Conservation (phyloP, 2,797 vertebrate genomes). For the Sarcophilus harrisii region DNA sequence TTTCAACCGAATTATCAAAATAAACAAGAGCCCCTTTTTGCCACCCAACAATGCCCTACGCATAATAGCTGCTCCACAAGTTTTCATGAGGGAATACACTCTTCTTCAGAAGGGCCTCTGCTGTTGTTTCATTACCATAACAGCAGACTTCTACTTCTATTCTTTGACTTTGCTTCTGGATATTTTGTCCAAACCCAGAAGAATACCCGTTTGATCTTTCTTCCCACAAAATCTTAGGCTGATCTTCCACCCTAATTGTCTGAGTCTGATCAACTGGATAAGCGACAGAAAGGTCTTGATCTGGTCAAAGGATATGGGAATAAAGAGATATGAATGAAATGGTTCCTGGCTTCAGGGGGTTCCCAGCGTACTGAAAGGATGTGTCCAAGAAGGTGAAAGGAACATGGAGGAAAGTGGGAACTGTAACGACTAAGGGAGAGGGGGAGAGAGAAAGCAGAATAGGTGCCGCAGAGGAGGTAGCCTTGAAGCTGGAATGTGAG, state of each 20-base stretch:
- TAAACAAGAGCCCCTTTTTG: not conserved
- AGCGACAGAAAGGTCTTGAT: not conserved
- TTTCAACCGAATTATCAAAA: not conserved
- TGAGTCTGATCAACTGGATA: not conserved
- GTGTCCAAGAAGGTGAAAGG: too few relatives aligned
- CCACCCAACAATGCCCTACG: not conserved
- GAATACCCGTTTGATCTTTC: not conserved
- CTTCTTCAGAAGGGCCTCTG: not conserved
- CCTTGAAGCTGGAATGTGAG: too few relatives aligned
- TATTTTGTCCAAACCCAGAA: not conserved
- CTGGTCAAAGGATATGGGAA: not conserved
- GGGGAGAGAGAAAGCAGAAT: too few relatives aligned
- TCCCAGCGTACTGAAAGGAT: too few relatives aligned
- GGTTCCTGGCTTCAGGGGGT: too few relatives aligned
- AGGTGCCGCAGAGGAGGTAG: too few relatives aligned
- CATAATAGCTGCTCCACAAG: not conserved
- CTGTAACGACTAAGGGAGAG: too few relatives aligned
- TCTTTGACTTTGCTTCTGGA: not conserved
- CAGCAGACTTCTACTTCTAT: not conserved
- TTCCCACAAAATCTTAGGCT: not conserved
- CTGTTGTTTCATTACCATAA: not conserved
- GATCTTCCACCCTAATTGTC: not conserved
- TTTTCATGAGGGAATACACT: not conserved
- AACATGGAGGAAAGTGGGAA: too few relatives aligned
- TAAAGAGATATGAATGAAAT: not conserved